These are phyloP conservation scores for Cerceris rybyensis DNA, from an alignment of 2,888 invertebrate genomes.

Conservation along the genomic window DNA sequence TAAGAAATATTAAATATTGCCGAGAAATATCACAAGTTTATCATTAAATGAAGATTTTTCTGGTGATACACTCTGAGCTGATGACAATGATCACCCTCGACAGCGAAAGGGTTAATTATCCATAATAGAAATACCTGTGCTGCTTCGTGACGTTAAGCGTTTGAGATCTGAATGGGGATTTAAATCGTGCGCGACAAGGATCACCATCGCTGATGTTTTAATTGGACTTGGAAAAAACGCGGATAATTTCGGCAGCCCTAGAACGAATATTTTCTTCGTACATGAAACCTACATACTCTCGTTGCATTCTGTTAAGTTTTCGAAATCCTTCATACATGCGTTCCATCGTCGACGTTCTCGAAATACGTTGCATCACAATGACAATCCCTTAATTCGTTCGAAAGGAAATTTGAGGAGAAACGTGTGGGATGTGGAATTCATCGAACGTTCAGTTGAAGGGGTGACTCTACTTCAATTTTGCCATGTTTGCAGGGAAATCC, in stretches of 20 bases:
- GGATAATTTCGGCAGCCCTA: constrained; percentile 54
- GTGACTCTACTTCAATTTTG: background rate
- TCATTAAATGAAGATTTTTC: too few relatives aligned
- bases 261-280: constrained; percentile 26
- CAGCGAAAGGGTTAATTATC: constrained; percentile 20
- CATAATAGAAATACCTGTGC: constrained; percentile 14
- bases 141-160: constrained; percentile 8
- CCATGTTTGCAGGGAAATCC: too few relatives aligned
- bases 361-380: background rate
- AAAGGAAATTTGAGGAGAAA: background rate
- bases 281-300: constrained; percentile 5
- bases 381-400: constrained; percentile 1
- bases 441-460: background rate
- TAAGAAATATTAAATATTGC: too few relatives aligned
- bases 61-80: too few relatives aligned
- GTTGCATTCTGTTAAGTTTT: constrained; percentile 3
- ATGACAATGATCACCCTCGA: too few relatives aligned
- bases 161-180: constrained; percentile 8
- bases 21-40: too few relatives aligned
- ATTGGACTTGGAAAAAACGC: constrained; percentile 22
- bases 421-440: too few relatives aligned
- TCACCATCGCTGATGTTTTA: background rate
- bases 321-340: background rate
- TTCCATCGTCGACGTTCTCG: background rate
- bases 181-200: background rate